Conservation (phyloP, 2,888 invertebrate species). For the Arenicola marina region DNA sequence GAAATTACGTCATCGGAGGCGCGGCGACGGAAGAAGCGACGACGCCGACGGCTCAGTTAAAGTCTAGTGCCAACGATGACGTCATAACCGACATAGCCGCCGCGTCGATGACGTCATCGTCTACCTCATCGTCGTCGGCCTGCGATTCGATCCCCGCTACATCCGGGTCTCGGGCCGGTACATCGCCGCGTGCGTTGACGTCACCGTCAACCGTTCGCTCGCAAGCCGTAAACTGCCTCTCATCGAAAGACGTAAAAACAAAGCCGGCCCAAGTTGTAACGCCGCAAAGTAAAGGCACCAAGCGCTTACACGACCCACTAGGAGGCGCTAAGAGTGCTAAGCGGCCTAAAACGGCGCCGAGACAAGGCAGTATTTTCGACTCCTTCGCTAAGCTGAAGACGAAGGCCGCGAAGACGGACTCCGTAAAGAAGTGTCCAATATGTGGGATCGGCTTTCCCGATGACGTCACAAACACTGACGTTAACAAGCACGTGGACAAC, state of each 20-base stretch:
- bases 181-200: background rate
- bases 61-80: background rate
- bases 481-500: conserved; percentile 54
- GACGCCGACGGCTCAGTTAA: background rate
- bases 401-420: conserved; percentile 9
- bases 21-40: background rate
- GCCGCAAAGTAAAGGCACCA: no score
- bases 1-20: background rate
- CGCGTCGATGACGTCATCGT: background rate
- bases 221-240: background rate
- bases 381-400: conserved; percentile 38
- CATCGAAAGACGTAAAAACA: conserved; percentile 30
- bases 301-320: no score
- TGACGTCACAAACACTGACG: conserved; percentile 41
- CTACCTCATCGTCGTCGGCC: background rate
- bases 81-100: background rate
- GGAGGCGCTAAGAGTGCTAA: no score
- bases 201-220: background rate
- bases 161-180: background rate
- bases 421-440: conserved; percentile 42
- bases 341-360: no score
- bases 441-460: conserved; percentile 43
- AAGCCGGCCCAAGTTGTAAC: no score
- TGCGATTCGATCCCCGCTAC: background rate
- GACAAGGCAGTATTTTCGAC: conserved; percentile 41